Evolutionary conservation across 2,888 invertebrate genomes (phyloP).

Genomic region (Desoria tigrina): DNA sequence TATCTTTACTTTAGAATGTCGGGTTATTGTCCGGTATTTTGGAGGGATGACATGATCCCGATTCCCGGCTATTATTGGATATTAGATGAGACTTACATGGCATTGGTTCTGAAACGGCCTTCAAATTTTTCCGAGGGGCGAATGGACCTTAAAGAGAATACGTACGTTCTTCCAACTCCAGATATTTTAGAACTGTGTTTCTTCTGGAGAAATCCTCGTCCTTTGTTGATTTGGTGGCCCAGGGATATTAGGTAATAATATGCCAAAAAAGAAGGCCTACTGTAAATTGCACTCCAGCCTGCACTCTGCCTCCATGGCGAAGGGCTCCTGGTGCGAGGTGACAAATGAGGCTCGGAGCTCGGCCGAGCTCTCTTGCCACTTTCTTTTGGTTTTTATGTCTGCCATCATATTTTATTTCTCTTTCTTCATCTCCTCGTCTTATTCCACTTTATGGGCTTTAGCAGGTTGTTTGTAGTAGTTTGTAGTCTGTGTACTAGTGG

Average conservation of each 20-base stretch:
- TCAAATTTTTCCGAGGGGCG: background rate
- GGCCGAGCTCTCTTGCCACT: slow-evolving; percentile 39
- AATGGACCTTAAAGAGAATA: too few relatives aligned
- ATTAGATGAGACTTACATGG: slow-evolving; percentile 26
- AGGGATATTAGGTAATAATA: too few relatives aligned
- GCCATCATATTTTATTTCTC: slow-evolving; percentile 46
- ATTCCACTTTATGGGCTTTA: background rate
- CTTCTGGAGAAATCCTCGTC: too few relatives aligned
- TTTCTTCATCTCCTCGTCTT: slow-evolving; percentile 28
- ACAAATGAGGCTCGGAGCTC: slow-evolving; percentile 44
- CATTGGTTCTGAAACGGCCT: slow-evolving; percentile 9
- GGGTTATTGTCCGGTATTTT: background rate
- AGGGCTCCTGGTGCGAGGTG: slow-evolving; percentile 32
- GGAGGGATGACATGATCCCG: slow-evolving; percentile 21
- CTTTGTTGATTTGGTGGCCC: too few relatives aligned
- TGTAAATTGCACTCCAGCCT: too few relatives aligned
- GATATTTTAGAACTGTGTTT: too few relatives aligned
- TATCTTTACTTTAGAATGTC: too few relatives aligned
- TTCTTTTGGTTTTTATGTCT: slow-evolving; percentile 39
- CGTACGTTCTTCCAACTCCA: too few relatives aligned
- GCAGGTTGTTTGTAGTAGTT: slow-evolving; percentile 20
- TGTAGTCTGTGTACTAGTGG: slow-evolving; percentile 14
- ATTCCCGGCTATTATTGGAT: slow-evolving; percentile 25
- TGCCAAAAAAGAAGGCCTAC: too few relatives aligned
- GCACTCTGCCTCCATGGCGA: too few relatives aligned